Conservation (phyloP, 2,888 invertebrate genomes). For the Gymnosoma rotundatum region DNA sequence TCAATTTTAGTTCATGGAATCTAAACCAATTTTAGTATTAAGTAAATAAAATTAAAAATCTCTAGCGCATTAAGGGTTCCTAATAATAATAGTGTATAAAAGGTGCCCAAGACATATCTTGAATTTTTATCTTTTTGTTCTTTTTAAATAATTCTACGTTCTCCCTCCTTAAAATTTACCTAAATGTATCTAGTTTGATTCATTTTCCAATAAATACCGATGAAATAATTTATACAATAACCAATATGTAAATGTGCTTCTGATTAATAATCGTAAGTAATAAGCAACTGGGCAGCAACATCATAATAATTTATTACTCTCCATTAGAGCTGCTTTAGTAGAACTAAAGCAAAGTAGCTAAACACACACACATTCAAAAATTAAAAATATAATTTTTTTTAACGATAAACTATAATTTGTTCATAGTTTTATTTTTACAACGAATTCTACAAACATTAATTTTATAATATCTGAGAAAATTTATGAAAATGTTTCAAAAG, state of each 20-base stretch:
- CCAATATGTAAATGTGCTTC: conserved; percentile 69
- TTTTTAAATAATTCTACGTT: neutral
- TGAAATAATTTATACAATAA: conserved; percentile 66
- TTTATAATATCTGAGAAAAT: conserved; percentile 32
- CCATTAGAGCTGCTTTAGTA: conserved; percentile 41
- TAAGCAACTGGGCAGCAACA: conserved; percentile 67
- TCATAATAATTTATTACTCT: conserved; percentile 68
- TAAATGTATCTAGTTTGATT: conserved; percentile 22
- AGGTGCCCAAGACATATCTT: no score
- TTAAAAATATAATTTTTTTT: conserved; percentile 2
- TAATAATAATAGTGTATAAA: no score
- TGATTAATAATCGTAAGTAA: conserved; percentile 68
- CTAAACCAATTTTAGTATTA: no score
- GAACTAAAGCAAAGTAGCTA: neutral
- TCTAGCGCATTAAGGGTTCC: no score
- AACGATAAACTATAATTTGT: conserved; percentile 33
- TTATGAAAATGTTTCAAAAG: conserved; percentile 61
- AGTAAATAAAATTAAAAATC: no score
- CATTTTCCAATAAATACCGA: conserved; percentile 39
- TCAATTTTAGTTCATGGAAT: no score
- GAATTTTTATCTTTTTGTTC: no score
- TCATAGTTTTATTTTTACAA: conserved; percentile 31
- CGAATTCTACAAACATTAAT: conserved; percentile 22
- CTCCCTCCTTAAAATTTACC: neutral
- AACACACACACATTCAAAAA: neutral